Conservation (phyloP, 2,113 vertebrate genomes). For the Eclectus roratus region DNA sequence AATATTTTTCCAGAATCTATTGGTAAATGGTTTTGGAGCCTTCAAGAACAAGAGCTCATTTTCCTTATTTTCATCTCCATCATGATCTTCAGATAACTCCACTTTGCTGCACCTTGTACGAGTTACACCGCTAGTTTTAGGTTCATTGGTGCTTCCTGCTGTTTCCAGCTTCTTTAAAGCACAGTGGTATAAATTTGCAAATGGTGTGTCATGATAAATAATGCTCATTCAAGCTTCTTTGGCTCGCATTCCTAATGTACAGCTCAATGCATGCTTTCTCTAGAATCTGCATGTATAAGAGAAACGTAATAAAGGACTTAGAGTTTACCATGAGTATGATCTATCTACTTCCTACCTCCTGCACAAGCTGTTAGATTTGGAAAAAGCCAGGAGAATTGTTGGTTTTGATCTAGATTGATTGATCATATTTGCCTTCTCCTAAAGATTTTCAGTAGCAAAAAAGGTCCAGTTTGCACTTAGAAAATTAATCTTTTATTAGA, state of each 20-base stretch:
- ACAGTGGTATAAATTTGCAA: neutral
- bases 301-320: neutral
- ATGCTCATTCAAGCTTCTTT: neutral
- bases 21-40: too few relatives aligned
- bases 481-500: neutral
- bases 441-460: neutral
- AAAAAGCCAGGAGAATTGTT: neutral
- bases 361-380: neutral
- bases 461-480: neutral
- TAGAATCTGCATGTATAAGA: neutral
- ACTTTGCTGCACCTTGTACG: too few relatives aligned
- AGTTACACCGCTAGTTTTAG: neutral
- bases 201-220: neutral
- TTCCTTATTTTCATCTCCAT: too few relatives aligned
- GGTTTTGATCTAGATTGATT: neutral
- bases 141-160: neutral
- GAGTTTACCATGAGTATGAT: neutral
- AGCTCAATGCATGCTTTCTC: neutral
- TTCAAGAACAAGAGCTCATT: too few relatives aligned
- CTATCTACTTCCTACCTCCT: neutral
- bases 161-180: neutral
- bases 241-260: neutral
- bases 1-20: too few relatives aligned
- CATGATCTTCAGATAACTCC: too few relatives aligned
- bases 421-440: neutral